These are phyloP conservation scores for Pitangus sulphuratus DNA, from an alignment of 2,797 vertebrate species.

Conservation along the genomic window DNA sequence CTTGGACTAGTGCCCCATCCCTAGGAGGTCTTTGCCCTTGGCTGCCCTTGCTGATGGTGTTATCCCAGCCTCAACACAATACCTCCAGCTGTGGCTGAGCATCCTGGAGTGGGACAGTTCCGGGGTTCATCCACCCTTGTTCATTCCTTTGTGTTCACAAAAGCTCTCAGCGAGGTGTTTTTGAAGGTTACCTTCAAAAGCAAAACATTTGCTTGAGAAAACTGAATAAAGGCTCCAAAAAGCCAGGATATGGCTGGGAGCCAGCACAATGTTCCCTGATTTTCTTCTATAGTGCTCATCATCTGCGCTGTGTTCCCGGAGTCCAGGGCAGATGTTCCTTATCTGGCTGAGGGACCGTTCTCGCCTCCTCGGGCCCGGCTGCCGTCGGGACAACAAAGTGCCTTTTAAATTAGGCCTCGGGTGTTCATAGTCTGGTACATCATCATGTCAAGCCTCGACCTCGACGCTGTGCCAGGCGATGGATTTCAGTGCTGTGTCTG, in stretches of 20 bases:
- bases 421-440: not conserved
- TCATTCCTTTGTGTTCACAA: not conserved
- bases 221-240: slow-evolving; percentile 4
- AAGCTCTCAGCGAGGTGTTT: not conserved
- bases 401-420: not conserved
- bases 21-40: not conserved
- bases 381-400: not conserved
- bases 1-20: not conserved
- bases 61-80: fast-evolving
- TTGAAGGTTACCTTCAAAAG: slow-evolving; percentile 51
- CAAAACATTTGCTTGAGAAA: slow-evolving; percentile 36
- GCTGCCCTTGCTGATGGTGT: not conserved
- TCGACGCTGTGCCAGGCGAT: fast-evolving
- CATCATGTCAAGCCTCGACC: not conserved
- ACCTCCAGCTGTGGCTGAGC: not conserved
- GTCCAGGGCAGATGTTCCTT: not conserved
- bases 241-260: not conserved
- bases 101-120: not conserved
- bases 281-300: not conserved
- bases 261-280: not conserved
- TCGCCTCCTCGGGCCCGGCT: not conserved
- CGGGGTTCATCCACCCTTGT: not conserved
- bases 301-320: not conserved
- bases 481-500: not conserved
- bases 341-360: not conserved